Evolutionary conservation across 2,888 invertebrate genomes (phyloP), one percentile per base, ranked within the genome.

Genomic region (Calephelis perditalis): DNA sequence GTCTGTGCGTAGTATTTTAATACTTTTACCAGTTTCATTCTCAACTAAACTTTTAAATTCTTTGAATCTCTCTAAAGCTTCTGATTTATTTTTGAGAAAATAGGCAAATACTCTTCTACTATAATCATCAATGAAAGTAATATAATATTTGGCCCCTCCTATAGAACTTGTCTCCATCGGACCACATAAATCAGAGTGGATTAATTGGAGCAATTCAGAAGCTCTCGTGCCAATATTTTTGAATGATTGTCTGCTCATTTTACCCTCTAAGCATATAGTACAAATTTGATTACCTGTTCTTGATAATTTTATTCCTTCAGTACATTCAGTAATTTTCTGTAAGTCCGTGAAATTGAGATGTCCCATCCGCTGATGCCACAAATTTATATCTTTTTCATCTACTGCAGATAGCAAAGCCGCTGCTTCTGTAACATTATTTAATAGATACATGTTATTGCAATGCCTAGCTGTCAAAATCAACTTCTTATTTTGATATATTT

Each of bases 401-500:
- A 56, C 56, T 26, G 56, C 10, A 9, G 56, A 56, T 26, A 56
- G 56, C 56, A 56, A 56, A 35, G 46, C 57, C 37, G 47, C 46
- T 57, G 37, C 57, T 57, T 57, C 57, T 4, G 57, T 12, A 57
- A 57, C 37, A 57, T 57, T 37, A 37, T 57, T 57, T 12, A 57
- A 57, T 37, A 57, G 4, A 57, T 57, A 57, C 57, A 57, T 57
- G 37, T 57, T 57, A 37, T 57, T 57, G 57, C 37, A 46, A 37
- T 57, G 57, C 57, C n/a, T 12, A 36, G 57, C 57, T 37, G 57
- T 47, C 37, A 57, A 8, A 46, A 57, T 57, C 10, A 57, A 57
- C 37, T 57, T 57, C 7, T 57, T 57, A 57, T 57, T 57, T 57
- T 57, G 57, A n/a, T 57, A 46, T 37, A 57, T 57, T 37, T 57